A percentile compares a stretch with the other conserved stretches of the same genome.
These are phyloP conservation scores for Odontocolon sp. DNA, from an alignment of 2,888 invertebrate genomes.

Conservation along the genomic window DNA sequence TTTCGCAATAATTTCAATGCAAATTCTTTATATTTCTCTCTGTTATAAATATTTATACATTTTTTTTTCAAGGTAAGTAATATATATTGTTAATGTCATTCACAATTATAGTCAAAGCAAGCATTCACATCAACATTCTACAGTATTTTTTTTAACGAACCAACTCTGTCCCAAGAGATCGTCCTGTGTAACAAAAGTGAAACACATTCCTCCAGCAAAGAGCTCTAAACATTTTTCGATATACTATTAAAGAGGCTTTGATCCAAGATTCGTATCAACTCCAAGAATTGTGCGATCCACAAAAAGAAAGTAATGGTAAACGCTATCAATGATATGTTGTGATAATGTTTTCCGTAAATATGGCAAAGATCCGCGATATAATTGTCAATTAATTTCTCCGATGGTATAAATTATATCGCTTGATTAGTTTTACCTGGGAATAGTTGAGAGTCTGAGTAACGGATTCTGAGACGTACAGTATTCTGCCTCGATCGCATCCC, in stretches of 20 bases:
- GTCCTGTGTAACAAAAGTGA: slow-evolving; percentile 82
- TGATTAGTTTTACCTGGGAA: slow-evolving; percentile 84
- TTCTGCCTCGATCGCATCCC: slow-evolving; percentile 94
- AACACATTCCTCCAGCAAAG: background rate
- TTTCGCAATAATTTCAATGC: background rate
- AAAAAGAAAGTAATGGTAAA: background rate
- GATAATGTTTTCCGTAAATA: too few species aligned
- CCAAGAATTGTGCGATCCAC: too few species aligned
- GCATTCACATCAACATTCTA: background rate
- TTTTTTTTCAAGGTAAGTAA: background rate
- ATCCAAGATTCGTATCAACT: background rate
- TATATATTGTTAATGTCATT: background rate
- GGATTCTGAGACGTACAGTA: slow-evolving; percentile 94
- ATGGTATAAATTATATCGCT: background rate
- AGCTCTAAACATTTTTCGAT: background rate
- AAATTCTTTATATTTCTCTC: background rate
- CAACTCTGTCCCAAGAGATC: slow-evolving; percentile 95
- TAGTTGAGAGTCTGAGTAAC: slow-evolving; percentile 91
- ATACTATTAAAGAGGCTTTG: background rate
- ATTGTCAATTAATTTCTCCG: background rate
- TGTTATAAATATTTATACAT: background rate
- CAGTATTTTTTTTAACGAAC: too few species aligned
- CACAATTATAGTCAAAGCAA: background rate
- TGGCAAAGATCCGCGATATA: background rate
- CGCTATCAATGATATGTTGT: too few species aligned